Evolutionary conservation across 2,113 vertebrate species (phyloP), one percentile per base, ranked within the genome.

Genomic region (Fukomys damarensis): DNA sequence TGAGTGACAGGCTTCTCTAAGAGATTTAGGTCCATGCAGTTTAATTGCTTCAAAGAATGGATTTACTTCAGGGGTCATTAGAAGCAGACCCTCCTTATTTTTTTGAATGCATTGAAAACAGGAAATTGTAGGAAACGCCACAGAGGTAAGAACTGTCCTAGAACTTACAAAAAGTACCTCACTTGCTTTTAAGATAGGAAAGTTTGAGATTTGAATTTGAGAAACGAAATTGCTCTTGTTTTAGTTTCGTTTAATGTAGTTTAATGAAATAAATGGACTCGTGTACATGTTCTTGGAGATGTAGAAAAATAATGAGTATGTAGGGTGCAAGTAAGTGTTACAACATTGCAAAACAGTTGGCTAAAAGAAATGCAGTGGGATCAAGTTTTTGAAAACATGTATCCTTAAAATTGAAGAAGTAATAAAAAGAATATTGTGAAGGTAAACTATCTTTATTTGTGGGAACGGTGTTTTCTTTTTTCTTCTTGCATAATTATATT

Each of bases 221-320:
- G n/a, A n/a, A n/a, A n/a, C n/a, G n/a, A 0, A 56, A 58, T 70
- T 96, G 70, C 96, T 97, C 80, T 74, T 26, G 89, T 82, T 68
- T 96, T 84, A 93, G 86, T 93, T 96, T 90, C 68, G 41, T 79
- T 92, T 88, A 92, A 91, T 89, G 96, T 86, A 38, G 14, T 80
- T 91, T 93, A 81, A 93, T 74, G 79, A 91, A 83, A 88, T 82
- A 88, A 72, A 94, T 94, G 3, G 70, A 81, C 43, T 72, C 68
- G 87, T 86, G 90, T 46, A 84, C 52, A 82, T 82, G 49, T 72
- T 77, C 66, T 89, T 81, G 76, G 65, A 58, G 58, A 41, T 52
- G 65, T 54, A 22, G 49, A 85, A 81, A 28, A 68, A 68, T 74
- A 72, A 85, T 76, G 56, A n/a, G 8, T 43, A 54, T 89, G 65